Percentiles rank a stretch among this genome's conserved stretches.
Conservation (phyloP, 2,113 vertebrate genomes). For the Galeopterus variegatus region DNA sequence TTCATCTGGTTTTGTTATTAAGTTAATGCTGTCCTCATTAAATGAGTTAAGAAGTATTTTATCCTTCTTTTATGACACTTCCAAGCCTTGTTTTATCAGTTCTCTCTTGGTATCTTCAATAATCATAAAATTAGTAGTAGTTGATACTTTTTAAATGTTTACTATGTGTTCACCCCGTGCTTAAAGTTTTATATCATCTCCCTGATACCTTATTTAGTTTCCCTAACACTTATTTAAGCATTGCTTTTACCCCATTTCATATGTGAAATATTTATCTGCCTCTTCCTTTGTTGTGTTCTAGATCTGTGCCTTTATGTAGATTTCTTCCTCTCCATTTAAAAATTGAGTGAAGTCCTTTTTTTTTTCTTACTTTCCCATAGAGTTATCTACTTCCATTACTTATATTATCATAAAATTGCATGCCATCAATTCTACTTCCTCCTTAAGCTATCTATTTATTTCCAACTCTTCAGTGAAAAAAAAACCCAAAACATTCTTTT, state of each 20-base stretch:
- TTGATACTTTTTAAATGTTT: background rate
- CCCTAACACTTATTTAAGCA: background rate
- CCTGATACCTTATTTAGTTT: background rate
- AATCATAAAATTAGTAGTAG: background rate
- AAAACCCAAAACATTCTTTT: background rate
- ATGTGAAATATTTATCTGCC: background rate
- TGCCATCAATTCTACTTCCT: background rate
- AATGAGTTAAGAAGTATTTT: background rate
- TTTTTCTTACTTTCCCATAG: background rate
- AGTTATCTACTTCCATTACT: background rate
- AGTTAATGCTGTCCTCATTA: background rate
- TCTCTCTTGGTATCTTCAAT: background rate
- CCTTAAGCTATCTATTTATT: background rate
- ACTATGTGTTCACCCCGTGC: background rate
- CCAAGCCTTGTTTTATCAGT: background rate
- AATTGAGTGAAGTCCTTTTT: background rate
- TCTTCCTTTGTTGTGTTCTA: background rate
- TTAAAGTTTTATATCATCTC: background rate
- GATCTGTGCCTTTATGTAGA: background rate
- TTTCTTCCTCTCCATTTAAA: background rate
- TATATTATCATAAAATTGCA: background rate
- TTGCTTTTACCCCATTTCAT: background rate
- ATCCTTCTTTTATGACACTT: background rate
- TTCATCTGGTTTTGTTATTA: background rate
- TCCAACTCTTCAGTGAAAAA: background rate